A percentile compares a stretch with the other conserved stretches of the same genome.
Evolutionary conservation across 2,888 invertebrate genomes (phyloP).

Genomic region (Chalcis sispes): DNA sequence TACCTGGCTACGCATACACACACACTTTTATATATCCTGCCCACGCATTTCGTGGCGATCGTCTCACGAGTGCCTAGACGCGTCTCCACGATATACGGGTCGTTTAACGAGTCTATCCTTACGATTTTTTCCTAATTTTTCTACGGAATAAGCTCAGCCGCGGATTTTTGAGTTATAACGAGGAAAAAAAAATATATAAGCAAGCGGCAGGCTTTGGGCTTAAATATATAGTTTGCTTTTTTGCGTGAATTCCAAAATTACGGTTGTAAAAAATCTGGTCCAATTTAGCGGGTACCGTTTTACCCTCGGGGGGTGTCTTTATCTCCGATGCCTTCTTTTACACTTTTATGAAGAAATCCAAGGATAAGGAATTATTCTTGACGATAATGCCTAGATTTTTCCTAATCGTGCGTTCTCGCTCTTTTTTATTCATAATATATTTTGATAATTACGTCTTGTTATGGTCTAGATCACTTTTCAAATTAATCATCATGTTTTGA

Average conservation of each 20-base stretch:
- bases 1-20: not conserved
- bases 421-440: not conserved
- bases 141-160: conserved; percentile 44
- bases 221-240: conserved; percentile 72
- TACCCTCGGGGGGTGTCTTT: conserved; percentile 65
- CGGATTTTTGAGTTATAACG: conserved; percentile 24
- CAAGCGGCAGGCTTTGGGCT: conserved; percentile 50
- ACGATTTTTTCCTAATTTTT: conserved; percentile 59
- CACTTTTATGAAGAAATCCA: conserved; percentile 38
- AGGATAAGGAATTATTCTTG: conserved; percentile 10
- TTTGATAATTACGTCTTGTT: not conserved
- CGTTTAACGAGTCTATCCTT: conserved; percentile 57
- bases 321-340: conserved; percentile 35
- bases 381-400: conserved; percentile 6
- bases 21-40: conserved; percentile 51
- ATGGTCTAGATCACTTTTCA: no score
- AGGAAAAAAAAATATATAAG: conserved; percentile 31
- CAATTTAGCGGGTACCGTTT: conserved; percentile 70
- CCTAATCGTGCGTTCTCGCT: not conserved
- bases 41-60: no score
- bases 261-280: conserved; percentile 72
- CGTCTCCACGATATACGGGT: conserved; percentile 18
- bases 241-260: conserved; percentile 72
- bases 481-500: no score
- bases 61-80: conserved; percentile 57